Evolutionary conservation across 2,888 invertebrate genomes (phyloP).

Genomic region (Halictus quadricinctus): DNA sequence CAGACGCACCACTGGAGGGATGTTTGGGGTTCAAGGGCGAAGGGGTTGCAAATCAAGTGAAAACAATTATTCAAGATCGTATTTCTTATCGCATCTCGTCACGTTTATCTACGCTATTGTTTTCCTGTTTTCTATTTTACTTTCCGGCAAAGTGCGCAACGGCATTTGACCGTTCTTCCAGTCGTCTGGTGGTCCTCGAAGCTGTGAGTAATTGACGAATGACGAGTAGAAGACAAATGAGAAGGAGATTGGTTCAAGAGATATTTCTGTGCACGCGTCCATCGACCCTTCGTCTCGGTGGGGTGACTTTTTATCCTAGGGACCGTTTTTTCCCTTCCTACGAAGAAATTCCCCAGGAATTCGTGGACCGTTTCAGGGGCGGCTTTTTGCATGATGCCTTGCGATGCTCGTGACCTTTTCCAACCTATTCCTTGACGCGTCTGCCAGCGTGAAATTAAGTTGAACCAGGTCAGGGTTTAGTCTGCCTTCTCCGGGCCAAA

Average conservation of each 20-base stretch:
- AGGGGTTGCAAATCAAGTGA: not conserved
- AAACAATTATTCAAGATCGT: not conserved
- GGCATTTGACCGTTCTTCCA: not conserved
- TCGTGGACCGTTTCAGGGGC: conserved; percentile 77
- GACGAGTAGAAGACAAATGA: conserved; percentile 21
- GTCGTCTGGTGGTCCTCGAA: not conserved
- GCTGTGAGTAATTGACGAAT: conserved; percentile 34
- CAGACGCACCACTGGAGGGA: not conserved
- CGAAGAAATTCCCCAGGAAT: conserved; percentile 75
- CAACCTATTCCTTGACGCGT: conserved; percentile 66
- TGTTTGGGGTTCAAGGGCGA: conserved; percentile 31
- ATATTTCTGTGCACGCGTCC: conserved; percentile 55
- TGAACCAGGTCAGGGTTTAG: conserved; percentile 62
- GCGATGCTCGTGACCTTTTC: conserved; percentile 72
- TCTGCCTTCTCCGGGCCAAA: conserved; percentile 34
- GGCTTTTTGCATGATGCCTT: conserved; percentile 76
- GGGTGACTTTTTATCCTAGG: conserved; percentile 69
- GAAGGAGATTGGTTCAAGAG: conserved; percentile 52
- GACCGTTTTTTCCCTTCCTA: conserved; percentile 57
- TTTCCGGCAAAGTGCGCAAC: not conserved
- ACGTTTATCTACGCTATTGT: not conserved
- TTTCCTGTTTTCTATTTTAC: too few relatives aligned
- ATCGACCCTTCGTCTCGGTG: conserved; percentile 57
- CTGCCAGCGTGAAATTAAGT: conserved; percentile 61
- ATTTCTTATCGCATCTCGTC: not conserved